Percentiles rank a stretch among this genome's conserved stretches.
Evolutionary conservation across 2,888 invertebrate genomes (phyloP).

Genomic region (Tetanocera ferruginea): DNA sequence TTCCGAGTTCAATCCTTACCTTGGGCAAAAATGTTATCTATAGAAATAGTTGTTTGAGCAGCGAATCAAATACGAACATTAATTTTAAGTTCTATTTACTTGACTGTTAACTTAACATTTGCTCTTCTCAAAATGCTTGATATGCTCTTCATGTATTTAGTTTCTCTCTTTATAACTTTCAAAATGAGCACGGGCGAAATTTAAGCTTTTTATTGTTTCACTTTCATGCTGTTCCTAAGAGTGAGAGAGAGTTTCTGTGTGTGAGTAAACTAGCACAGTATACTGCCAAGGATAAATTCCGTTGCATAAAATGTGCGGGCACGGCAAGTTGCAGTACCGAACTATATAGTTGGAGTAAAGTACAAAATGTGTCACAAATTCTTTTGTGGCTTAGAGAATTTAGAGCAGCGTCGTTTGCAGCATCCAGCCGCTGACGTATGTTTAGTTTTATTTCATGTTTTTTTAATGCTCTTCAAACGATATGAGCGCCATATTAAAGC

Average conservation of each 20-base stretch:
- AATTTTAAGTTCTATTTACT: no score
- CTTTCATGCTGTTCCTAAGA: not conserved
- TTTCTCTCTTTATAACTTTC: no score
- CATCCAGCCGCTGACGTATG: not conserved
- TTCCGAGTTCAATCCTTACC: no score
- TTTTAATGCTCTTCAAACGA: not conserved
- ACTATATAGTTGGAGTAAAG: not conserved
- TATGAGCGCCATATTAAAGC: not conserved
- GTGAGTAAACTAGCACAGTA: conserved; percentile 11
- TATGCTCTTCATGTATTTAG: no score
- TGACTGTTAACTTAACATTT: no score
- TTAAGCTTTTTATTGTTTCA: no score
- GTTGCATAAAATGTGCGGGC: conserved; percentile 5
- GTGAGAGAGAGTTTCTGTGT: not conserved
- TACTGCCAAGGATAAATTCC: conserved; percentile 26
- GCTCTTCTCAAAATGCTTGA: no score
- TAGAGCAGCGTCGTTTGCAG: conserved; percentile 24
- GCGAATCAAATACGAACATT: no score
- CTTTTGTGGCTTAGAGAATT: conserved; percentile 31
- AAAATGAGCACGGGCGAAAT: no score
- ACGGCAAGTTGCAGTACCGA: not conserved
- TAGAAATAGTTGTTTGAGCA: no score
- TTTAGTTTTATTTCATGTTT: not conserved
- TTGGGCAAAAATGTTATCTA: no score
- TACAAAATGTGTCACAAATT: conserved; percentile 33